Percentiles rank a stretch among this genome's conserved stretches.
Conservation (phyloP, 1,140 invertebrate genomes). For the roundworm (Caenorhabditis elegans) region WBcel235 BX284606.5:5891001-5891500, state of each 20-base stretch:
- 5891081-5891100: slow-evolving; percentile 66
- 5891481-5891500: slow-evolving; percentile 24
- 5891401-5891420: slow-evolving; percentile 1
- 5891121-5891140: neutral
- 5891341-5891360: neutral
- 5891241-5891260: slow-evolving; percentile 65
- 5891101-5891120: slow-evolving; percentile 61
- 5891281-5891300: slow-evolving; percentile 66
- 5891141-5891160: slow-evolving; percentile 45
- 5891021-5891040: slow-evolving; percentile 66
- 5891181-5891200: slow-evolving; percentile 64
- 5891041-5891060: slow-evolving; percentile 63
- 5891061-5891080: slow-evolving; percentile 62
- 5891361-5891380: neutral
- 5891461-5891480: too few species aligned
- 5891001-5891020: slow-evolving; percentile 58
- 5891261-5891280: slow-evolving; percentile 60
- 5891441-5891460: slow-evolving; percentile 25
- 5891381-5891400: neutral
- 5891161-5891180: slow-evolving; percentile 62
- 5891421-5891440: neutral
- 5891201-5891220: slow-evolving; percentile 60
- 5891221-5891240: slow-evolving; percentile 63
- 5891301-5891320: slow-evolving; percentile 65
- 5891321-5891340: slow-evolving; percentile 59